Evolutionary conservation across 2,888 invertebrate genomes (phyloP).

Genomic region (Scaptomyza parva): DNA sequence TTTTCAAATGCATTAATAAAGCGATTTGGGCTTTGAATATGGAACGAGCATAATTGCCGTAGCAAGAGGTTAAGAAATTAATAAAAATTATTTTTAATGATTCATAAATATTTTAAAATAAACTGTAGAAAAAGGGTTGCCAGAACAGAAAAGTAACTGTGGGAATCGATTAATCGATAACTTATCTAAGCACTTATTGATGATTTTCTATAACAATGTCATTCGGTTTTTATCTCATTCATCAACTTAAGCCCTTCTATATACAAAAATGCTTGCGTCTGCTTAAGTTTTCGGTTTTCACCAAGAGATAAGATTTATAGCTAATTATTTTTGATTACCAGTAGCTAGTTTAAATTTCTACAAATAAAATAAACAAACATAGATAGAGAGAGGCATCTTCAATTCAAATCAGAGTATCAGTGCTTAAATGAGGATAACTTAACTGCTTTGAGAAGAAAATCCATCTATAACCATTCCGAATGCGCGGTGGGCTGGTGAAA

Average conservation of each 20-base stretch:
- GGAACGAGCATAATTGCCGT: constrained; percentile 49
- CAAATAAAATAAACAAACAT: not conserved
- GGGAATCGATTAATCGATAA: not conserved
- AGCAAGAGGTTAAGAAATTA: constrained; percentile 61
- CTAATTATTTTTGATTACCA: constrained; percentile 37
- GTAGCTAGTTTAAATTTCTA: constrained; percentile 24
- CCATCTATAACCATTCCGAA: constrained; percentile 8
- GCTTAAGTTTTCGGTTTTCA: not conserved
- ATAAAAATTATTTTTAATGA: constrained; percentile 35
- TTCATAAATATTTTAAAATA: constrained; percentile 10
- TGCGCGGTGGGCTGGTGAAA: constrained; percentile 8
- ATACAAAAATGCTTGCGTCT: constrained; percentile 5
- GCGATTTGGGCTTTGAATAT: constrained; percentile 29
- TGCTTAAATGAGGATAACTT: constrained; percentile 13
- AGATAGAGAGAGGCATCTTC: not conserved
- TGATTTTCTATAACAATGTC: not conserved
- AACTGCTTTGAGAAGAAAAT: constrained; percentile 6
- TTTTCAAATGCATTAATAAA: constrained; percentile 61
- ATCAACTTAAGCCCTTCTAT: not conserved
- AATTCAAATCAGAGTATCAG: constrained; percentile 16
- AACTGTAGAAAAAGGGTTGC: not conserved
- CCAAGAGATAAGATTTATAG: constrained; percentile 38
- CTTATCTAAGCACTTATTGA: no score
- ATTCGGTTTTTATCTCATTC: not conserved
- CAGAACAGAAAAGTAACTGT: not conserved